Evolutionary conservation across 2,113 vertebrate species (phyloP), one percentile per base, ranked within the genome.

Genomic region (Aspiorhynchus laticeps): DNA sequence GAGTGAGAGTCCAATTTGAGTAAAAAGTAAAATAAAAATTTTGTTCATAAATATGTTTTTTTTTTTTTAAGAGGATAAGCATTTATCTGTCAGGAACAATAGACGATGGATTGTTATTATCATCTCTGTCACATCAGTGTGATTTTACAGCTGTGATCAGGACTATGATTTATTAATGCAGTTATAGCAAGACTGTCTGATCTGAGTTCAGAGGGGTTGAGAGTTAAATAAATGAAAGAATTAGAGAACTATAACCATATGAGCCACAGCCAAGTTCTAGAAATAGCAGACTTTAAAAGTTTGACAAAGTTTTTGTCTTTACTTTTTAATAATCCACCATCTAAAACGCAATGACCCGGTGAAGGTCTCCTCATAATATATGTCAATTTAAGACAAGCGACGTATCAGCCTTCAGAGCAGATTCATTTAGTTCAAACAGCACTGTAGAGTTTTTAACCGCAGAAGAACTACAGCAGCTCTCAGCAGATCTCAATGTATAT

Each of bases 251-350:
- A 65, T 31, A 11, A 17, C 24, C 46, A 79, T 36, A 36, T 24
- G 48, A 79, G 21, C 28, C 10, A 33, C 10, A 24, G n/a, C 14
- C n/a, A 43, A 43, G n/a, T 65, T 65, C 59, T 81, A 43, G n/a
- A 81, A 81, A 81, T 51, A 51, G 1, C 36, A 81, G 12, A 17
- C 36, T 63, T 43, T 65, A 43, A 78, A 79, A 53, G 43, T 46
- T 46, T 4, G 3, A 46, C 43, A 46, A 48, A 48, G 26, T 33
- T 80, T 46, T 17, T 51, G 76, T 36, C 28, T 80, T 51, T 17
- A 51, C 48, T 51, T 17, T 80, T 63, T 80, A 80, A 63, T 28
- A 80, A 63, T 11, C 56, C 24, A 9, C 56, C 79, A 80, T 80
- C 79, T 65, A 43, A 43, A 61, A 65, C 9, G 14, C 79, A 81